Conservation (phyloP, 2,888 invertebrate species). For the Tanypteryx hageni region DNA sequence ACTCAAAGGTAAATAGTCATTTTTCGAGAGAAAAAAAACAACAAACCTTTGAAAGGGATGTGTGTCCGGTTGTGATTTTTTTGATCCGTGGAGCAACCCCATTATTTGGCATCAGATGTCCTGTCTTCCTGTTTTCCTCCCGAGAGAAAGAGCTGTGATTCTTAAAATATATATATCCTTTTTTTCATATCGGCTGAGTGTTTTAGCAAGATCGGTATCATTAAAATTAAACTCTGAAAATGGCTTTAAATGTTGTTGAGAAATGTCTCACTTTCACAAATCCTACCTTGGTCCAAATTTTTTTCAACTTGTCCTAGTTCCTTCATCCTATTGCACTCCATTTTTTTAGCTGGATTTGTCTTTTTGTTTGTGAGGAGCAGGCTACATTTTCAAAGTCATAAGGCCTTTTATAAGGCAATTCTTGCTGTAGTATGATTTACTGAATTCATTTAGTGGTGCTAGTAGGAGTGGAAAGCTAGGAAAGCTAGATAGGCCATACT, state of each 20-base stretch:
- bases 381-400: too few species aligned
- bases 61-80: slow-evolving; percentile 51
- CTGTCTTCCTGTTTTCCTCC: slow-evolving; percentile 57
- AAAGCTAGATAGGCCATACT: too few species aligned
- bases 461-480: too few species aligned
- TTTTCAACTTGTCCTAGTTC: too few species aligned
- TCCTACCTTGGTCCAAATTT: neutral
- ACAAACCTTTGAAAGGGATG: slow-evolving; percentile 46
- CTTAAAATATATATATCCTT: slow-evolving; percentile 46
- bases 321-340: too few species aligned
- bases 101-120: slow-evolving; percentile 63
- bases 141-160: slow-evolving; percentile 53
- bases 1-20: slow-evolving; percentile 57
- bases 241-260: slow-evolving; percentile 46
- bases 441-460: too few species aligned
- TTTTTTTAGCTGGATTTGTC: too few species aligned
- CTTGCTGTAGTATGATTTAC: too few species aligned
- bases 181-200: neutral
- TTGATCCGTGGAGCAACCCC: slow-evolving; percentile 16
- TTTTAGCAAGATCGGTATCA: neutral
- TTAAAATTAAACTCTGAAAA: neutral
- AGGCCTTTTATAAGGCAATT: too few species aligned
- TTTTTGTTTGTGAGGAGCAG: too few species aligned
- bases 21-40: slow-evolving; percentile 38
- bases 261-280: neutral